These are phyloP conservation scores for Thymelicus lineola DNA, from an alignment of 2,888 invertebrate species.

Conservation along the genomic window DNA sequence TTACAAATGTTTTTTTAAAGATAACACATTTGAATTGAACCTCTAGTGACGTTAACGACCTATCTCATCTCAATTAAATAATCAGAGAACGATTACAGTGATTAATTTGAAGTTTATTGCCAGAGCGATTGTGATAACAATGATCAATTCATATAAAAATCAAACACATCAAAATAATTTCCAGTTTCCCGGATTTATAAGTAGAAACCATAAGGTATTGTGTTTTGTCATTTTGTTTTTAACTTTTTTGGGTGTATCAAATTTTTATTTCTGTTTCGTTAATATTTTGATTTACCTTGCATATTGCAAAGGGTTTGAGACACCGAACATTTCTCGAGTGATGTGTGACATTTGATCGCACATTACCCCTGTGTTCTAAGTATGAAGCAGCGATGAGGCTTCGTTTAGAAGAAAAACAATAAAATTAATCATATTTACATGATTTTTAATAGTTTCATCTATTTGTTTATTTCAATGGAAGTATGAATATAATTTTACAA, in stretches of 20 bases:
- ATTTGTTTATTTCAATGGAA: too few relatives aligned
- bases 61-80: background rate
- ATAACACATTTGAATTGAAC: background rate
- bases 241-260: background rate
- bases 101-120: slow-evolving; percentile 21
- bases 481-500: too few relatives aligned
- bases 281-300: too few relatives aligned
- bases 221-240: background rate
- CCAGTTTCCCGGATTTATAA: background rate
- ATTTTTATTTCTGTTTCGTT: background rate
- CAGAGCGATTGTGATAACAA: slow-evolving; percentile 18
- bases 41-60: background rate
- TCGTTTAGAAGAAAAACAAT: too few relatives aligned
- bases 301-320: too few relatives aligned
- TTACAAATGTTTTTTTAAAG: too few relatives aligned
- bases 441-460: too few relatives aligned
- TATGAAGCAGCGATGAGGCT: too few relatives aligned
- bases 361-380: too few relatives aligned
- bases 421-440: too few relatives aligned
- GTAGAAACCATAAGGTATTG: background rate
- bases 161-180: background rate
- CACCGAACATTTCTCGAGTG: too few relatives aligned
- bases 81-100: background rate
- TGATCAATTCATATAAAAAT: background rate
- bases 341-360: too few relatives aligned